Evolutionary conservation across 2,888 invertebrate species (phyloP).

Genomic region (Barypeithes pellucidus): DNA sequence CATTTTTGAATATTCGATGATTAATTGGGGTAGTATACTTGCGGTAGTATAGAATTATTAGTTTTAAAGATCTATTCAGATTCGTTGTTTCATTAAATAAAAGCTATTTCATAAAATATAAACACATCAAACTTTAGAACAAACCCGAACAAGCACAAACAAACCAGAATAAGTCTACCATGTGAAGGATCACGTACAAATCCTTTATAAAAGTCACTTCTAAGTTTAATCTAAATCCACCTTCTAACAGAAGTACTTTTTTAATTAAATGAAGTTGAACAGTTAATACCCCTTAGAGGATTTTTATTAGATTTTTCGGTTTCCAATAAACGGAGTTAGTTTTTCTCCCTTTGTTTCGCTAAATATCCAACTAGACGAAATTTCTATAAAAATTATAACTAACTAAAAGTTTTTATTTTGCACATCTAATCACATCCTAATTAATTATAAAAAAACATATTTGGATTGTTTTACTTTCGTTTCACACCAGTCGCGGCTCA

Average conservation of each 20-base stretch:
- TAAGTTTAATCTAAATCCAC: slow-evolving; percentile 24
- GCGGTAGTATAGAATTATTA: no score
- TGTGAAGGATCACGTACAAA: neutral
- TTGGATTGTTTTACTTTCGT: no score
- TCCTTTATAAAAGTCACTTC: neutral
- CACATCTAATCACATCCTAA: no score
- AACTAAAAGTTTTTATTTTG: no score
- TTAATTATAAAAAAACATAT: no score
- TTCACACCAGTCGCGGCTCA: no score
- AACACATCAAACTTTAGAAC: neutral
- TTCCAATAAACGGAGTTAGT: neutral
- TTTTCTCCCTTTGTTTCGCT: neutral
- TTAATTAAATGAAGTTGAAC: slow-evolving; percentile 32
- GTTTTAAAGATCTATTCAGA: no score
- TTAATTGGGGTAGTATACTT: no score
- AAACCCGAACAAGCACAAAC: no score
- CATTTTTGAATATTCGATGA: no score
- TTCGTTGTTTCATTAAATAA: neutral
- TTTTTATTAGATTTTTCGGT: slow-evolving; percentile 1
- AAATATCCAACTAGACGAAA: no score
- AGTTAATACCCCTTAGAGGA: neutral
- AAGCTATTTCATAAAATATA: neutral
- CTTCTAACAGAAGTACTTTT: slow-evolving; percentile 17
- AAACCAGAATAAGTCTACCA: neutral
- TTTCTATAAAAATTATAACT: no score